Conservation (phyloP, 2,888 invertebrate genomes). For the Archips xylosteana region DNA sequence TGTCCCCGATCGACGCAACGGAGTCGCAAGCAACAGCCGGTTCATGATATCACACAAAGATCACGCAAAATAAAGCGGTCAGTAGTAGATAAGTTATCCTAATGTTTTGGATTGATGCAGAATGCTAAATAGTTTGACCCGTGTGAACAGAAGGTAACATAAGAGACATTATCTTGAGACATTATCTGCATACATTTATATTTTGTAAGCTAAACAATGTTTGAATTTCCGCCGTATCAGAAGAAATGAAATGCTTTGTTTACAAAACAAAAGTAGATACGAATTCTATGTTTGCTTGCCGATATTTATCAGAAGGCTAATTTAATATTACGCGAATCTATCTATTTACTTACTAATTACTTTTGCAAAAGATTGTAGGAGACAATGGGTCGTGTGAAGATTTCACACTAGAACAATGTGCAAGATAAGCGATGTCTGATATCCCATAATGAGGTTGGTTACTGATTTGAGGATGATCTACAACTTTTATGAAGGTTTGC, state of each 20-base stretch:
- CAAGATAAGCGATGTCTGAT: slow-evolving; percentile 32
- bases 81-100: no score
- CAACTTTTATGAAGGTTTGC: slow-evolving; percentile 28
- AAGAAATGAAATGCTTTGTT: not conserved
- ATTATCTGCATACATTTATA: not conserved
- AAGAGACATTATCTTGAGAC: not conserved
- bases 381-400: slow-evolving; percentile 32
- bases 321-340: slow-evolving; percentile 20
- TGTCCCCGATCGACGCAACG: no score
- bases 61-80: not conserved
- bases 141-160: not conserved
- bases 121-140: not conserved
- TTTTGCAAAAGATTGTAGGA: slow-evolving; percentile 24
- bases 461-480: slow-evolving; percentile 31
- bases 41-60: not conserved
- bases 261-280: not conserved
- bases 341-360: slow-evolving; percentile 21
- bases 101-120: not conserved
- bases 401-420: slow-evolving; percentile 33
- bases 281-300: not conserved
- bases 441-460: slow-evolving; percentile 36
- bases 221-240: not conserved
- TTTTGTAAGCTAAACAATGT: slow-evolving; percentile 2
- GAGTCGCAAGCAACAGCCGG: no score
- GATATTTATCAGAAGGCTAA: not conserved